Conservation (phyloP, 2,113 vertebrate genomes). For the Rafetus swinhoei region DNA sequence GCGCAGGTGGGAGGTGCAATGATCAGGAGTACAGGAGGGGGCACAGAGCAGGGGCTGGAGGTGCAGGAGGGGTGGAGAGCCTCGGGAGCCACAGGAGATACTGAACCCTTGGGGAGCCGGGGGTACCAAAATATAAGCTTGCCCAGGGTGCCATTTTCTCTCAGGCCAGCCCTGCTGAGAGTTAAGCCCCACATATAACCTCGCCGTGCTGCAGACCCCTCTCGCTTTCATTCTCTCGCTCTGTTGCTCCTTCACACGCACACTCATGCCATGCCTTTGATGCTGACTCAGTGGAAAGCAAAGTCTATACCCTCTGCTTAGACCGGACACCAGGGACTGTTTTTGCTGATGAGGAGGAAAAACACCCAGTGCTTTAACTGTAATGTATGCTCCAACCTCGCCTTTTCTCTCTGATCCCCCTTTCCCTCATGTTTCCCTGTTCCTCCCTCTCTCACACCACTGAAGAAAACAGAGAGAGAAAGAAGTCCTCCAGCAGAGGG, state of each 20-base stretch:
- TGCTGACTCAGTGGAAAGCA: slow-evolving; percentile 70
- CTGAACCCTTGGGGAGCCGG: no score
- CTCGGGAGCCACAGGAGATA: no score
- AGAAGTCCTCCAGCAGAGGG: not conserved
- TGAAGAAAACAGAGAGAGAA: not conserved
- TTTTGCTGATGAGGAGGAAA: slow-evolving; percentile 59
- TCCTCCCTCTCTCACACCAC: not conserved
- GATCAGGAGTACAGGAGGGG: no score
- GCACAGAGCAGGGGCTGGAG: no score
- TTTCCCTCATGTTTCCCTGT: not conserved
- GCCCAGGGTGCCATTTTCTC: no score
- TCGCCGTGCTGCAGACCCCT: not conserved
- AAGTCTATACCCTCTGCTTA: slow-evolving; percentile 34
- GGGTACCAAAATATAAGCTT: no score
- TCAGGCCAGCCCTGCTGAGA: not conserved
- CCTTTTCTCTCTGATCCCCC: slow-evolving; percentile 10
- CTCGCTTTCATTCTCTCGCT: not conserved
- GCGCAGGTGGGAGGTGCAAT: no score
- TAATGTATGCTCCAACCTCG: slow-evolving; percentile 20
- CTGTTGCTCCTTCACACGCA: slow-evolving; percentile 27
- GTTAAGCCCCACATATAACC: rapidly evolving
- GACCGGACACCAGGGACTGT: slow-evolving; percentile 66
- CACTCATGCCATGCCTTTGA: slow-evolving; percentile 49
- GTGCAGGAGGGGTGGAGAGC: no score
- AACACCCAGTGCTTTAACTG: slow-evolving; percentile 1